These are phyloP conservation scores for Agelas oroides DNA, from an alignment of 37 sponge, comb jelly and placozoan genomes.

Conservation along the genomic window DNA sequence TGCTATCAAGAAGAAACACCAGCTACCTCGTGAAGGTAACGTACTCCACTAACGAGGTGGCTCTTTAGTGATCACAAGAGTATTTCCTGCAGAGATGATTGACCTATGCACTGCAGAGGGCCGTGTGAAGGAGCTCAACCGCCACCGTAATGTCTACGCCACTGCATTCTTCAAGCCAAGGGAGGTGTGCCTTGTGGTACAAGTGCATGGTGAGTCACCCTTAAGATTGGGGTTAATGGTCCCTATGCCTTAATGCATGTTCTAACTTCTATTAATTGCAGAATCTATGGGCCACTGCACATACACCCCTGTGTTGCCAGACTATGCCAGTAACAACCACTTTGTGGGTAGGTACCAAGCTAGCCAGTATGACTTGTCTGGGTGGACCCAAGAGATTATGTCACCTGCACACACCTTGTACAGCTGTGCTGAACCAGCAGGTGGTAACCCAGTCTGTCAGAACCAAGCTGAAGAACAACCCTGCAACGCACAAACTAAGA, in stretches of 20 bases:
- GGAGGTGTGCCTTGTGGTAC: constrained; percentile 51
- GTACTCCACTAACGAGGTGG: not conserved
- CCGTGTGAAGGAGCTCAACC: constrained; percentile 26
- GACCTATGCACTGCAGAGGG: constrained; percentile 41
- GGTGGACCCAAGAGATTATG: not conserved
- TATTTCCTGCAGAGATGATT: not conserved
- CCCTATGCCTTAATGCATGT: too few relatives aligned
- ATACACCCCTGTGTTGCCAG: constrained; percentile 19
- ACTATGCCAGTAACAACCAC: constrained; percentile 11
- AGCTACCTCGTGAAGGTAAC: constrained; percentile 26
- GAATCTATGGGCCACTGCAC: not conserved
- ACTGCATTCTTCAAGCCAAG: constrained; percentile 29
- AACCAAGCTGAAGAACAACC: too few relatives aligned
- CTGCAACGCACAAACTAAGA: too few relatives aligned
- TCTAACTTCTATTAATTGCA: too few relatives aligned
- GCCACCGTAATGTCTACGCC: constrained; percentile 8
- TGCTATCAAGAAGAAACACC: constrained; percentile 31
- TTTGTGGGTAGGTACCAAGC: constrained; percentile 4
- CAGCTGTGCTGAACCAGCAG: constrained; percentile 1
- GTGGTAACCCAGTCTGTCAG: too few relatives aligned
- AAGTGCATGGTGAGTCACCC: not conserved
- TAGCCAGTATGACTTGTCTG: not conserved
- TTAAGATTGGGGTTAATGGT: too few relatives aligned
- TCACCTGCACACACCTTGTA: not conserved
- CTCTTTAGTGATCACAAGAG: not conserved